These are phyloP conservation scores for Egretta garzetta DNA, from an alignment of 2,113 vertebrate genomes.

Conservation along the genomic window DNA sequence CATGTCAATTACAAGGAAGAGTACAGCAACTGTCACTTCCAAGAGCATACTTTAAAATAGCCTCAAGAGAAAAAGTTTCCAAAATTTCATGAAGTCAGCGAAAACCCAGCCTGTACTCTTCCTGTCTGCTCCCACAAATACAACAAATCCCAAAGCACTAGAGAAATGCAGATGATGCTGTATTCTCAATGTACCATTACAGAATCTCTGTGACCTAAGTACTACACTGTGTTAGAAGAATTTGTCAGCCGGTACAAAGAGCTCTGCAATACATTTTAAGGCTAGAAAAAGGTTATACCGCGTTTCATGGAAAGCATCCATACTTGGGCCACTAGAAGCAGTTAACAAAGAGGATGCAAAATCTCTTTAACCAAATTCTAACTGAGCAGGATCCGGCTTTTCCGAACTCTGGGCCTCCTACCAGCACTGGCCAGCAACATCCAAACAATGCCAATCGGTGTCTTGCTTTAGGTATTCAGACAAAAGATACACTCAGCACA, in stretches of 20 bases:
- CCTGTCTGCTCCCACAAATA: not conserved
- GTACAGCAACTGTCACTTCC: not conserved
- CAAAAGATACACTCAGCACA: not conserved
- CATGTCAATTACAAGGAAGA: fast-evolving
- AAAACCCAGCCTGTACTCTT: not conserved
- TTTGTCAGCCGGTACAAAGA: not conserved
- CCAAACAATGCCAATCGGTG: not conserved
- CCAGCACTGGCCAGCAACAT: not conserved
- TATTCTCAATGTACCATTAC: not conserved
- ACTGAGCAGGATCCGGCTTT: not conserved
- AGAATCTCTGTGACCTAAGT: not conserved
- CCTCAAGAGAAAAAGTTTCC: not conserved
- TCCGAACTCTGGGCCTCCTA: not conserved
- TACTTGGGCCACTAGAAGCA: not conserved
- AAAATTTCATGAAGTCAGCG: not conserved
- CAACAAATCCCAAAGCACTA: not conserved
- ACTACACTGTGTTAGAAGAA: not conserved
- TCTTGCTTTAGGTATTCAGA: not conserved
- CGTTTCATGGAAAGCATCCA: not conserved
- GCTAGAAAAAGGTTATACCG: not conserved
- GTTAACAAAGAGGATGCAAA: not conserved
- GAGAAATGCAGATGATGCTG: fast-evolving
- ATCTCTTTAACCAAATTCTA: not conserved
- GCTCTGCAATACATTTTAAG: not conserved
- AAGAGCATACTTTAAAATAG: not conserved